Base-by-base conservation (phyloP, 1,140 invertebrate genomes). In the Drosophila albomicans region DNA sequence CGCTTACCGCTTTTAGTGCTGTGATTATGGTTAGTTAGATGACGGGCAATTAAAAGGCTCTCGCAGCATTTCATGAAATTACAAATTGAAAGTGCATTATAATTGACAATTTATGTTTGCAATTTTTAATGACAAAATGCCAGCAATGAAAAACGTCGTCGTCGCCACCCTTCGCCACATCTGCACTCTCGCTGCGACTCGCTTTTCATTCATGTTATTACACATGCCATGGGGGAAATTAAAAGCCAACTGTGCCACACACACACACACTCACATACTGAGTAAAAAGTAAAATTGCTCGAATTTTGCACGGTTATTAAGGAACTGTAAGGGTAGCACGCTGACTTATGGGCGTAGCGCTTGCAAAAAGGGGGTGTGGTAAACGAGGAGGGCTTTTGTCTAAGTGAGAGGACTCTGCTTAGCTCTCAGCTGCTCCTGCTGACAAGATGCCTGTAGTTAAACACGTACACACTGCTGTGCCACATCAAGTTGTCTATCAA, bases 1-100 rank as follows among this genome's bases (percentile, higher is more conserved):
- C 52, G 41, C 11, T 52, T 32, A 6, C 13, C 28, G 51, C 51
- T 41, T 76, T 25, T 66, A 57, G 64, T 65, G 64, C 67, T 67
- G 61, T 82, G 79, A 88, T 86, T 88, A 79, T 82, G 82, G 84
- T 62, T 78, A 79, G 82, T 72, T 73, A 85, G 67, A 49, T 25
- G 57, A 13, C 5, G 32, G 56, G 38, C 25, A 67, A 73, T 73
- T 73, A 68, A 66, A 49, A 48, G 30, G 16, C 48, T 16, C 35
- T 28, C 45, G 15, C 45, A 11, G 49, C 54, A 13, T 43, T 65
- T 48, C 32, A 65, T 49, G 16, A 32, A 61, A 67, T 73, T 58
- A 35, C 56, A 59, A 65, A 63, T 54, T 58, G 45, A 59, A 62
- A 61, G 48, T 70, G 68, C 59, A 54, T 59, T 71, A 38, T 75